Percentiles rank a stretch among this genome's conserved stretches.
phyloP scores from a whole-genome alignment of 2,113 vertebrate species.

The Smithornis capensis region DNA sequence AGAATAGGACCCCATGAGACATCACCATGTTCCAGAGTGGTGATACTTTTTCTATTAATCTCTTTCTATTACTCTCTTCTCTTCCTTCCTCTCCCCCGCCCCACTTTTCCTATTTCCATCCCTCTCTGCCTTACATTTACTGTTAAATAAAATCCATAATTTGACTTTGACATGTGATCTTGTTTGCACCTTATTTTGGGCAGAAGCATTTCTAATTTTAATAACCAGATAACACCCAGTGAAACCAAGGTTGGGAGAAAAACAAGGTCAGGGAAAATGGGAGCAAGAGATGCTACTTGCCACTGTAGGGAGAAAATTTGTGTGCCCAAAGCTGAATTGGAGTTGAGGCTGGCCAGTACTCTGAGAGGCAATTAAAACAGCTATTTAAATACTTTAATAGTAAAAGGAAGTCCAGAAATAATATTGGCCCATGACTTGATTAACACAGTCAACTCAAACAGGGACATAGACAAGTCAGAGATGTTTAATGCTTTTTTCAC shows the following conservation, averaged over 20 bases:
- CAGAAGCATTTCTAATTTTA: no score
- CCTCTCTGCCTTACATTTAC: no score
- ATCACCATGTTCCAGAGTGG: no score
- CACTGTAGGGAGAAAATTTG: not conserved
- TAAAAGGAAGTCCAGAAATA: not conserved
- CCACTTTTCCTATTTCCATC: no score
- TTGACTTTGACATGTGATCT: no score
- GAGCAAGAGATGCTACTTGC: not conserved
- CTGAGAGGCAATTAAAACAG: not conserved
- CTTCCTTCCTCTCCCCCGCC: no score
- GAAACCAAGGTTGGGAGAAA: not conserved
- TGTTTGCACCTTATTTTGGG: no score
- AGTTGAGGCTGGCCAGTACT: not conserved
- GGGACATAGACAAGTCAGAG: not conserved
- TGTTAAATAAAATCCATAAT: no score
- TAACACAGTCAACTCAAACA: fast-evolving
- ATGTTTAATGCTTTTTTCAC: not conserved
- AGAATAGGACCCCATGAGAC: no score
- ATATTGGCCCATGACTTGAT: not conserved
- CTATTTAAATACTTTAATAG: not conserved
- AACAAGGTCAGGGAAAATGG: not conserved
- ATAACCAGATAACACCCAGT: no score
- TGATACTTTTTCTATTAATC: no score
- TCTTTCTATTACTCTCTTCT: no score
- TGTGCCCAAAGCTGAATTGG: not conserved